Evolutionary conservation across 37 sponge, comb jelly and placozoan species (phyloP).

Genomic region (Agelas oroides): DNA sequence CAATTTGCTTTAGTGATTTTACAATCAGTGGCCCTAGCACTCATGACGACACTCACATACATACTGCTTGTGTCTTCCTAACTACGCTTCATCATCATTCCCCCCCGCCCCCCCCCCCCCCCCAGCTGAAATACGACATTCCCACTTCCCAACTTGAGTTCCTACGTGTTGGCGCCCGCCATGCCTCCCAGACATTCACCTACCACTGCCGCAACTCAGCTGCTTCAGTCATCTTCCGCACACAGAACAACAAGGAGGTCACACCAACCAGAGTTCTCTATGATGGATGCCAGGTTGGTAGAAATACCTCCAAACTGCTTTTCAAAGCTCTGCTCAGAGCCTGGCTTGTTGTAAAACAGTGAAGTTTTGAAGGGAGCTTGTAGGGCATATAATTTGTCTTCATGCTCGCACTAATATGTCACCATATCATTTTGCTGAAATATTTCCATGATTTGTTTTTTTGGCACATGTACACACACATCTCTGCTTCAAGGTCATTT

Average conservation of each 20-base stretch:
- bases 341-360: too few species aligned
- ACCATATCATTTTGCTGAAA: background rate
- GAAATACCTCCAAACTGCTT: background rate
- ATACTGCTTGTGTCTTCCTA: too few species aligned
- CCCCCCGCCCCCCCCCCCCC: background rate
- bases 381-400: too few species aligned
- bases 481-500: too few species aligned
- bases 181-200: conserved; percentile 59
- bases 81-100: background rate
- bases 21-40: too few species aligned
- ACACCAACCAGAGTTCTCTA: conserved; percentile 35
- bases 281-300: conserved; percentile 73
- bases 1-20: too few species aligned
- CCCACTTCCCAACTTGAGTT: conserved; percentile 54
- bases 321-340: too few species aligned
- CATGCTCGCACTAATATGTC: background rate
- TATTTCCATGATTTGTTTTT: background rate
- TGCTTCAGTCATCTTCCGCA: conserved; percentile 63
- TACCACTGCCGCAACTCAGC: conserved; percentile 72
- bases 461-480: too few species aligned
- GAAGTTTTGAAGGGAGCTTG: too few species aligned
- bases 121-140: conserved; percentile 48
- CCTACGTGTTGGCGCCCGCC: conserved; percentile 46
- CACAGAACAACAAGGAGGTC: conserved; percentile 60
- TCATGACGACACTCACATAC: too few species aligned